Evolutionary conservation across 2,113 vertebrate genomes (phyloP).

Genomic region (Tachuris rubrigastra): DNA sequence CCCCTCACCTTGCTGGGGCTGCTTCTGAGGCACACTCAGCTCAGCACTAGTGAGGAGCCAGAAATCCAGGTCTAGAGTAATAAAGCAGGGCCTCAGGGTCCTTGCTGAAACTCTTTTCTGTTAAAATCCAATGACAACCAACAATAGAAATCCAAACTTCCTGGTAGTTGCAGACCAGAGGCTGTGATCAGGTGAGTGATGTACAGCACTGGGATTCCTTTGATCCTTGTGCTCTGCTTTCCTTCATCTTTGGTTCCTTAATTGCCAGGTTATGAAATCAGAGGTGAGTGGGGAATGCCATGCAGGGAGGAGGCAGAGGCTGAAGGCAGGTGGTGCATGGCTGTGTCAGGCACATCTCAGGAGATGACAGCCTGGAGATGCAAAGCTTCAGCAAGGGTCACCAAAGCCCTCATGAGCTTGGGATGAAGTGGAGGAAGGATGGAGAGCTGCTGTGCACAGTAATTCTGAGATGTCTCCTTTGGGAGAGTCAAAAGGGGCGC

Average conservation of each 20-base stretch:
- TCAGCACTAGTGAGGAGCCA: not conserved
- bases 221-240: not conserved
- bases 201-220: not conserved
- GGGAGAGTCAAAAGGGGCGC: not conserved
- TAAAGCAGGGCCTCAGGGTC: not conserved
- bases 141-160: not conserved
- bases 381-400: fast-evolving
- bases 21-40: fast-evolving
- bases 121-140: not conserved
- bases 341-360: fast-evolving
- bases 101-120: not conserved
- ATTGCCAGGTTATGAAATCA: not conserved
- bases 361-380: fast-evolving
- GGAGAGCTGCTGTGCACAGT: not conserved
- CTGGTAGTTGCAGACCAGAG: not conserved
- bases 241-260: not conserved
- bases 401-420: fast-evolving
- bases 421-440: fast-evolving
- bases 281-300: not conserved
- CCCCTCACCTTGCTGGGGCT: fast-evolving
- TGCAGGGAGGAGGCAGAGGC: not conserved
- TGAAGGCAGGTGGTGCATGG: not conserved
- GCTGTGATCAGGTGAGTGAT: not conserved
- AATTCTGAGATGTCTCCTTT: not conserved
- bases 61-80: fast-evolving